Evolutionary conservation across 2,113 vertebrate genomes (phyloP).

Genomic region (Ia io): DNA sequence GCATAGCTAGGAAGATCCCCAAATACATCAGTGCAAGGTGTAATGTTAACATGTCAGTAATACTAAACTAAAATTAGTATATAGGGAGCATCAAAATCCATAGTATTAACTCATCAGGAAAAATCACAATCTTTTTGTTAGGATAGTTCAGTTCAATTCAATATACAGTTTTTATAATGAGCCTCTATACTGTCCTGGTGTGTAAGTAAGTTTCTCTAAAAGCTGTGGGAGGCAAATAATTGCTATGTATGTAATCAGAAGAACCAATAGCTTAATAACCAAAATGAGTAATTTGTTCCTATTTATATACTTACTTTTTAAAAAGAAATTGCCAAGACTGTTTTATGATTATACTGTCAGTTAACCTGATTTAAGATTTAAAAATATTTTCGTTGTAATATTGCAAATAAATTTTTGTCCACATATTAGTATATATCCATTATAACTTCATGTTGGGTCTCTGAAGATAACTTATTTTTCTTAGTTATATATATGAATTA

Average conservation of each 20-base stretch:
- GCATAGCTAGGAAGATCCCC: neutral
- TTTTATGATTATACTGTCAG: neutral
- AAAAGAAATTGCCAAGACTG: neutral
- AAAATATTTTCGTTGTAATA: neutral
- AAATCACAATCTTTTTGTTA: neutral
- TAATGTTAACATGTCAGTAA: neutral
- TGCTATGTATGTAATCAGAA: neutral
- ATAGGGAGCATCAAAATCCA: neutral
- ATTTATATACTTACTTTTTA: neutral
- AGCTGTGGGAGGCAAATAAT: neutral
- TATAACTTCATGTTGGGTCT: neutral
- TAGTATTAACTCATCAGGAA: neutral
- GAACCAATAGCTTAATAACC: neutral
- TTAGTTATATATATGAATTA: neutral
- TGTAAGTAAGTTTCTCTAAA: neutral
- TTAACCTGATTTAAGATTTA: slow-evolving; percentile 11
- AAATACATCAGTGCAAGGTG: neutral
- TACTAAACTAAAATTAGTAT: neutral
- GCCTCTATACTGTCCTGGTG: neutral
- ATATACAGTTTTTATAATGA: neutral
- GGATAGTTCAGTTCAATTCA: neutral
- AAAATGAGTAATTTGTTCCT: neutral
- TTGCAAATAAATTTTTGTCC: neutral
- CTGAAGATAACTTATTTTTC: neutral
- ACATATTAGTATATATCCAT: neutral